phyloP scores from a whole-genome alignment of 2,113 vertebrate genomes.

The Himantopus leucocephalus region DNA sequence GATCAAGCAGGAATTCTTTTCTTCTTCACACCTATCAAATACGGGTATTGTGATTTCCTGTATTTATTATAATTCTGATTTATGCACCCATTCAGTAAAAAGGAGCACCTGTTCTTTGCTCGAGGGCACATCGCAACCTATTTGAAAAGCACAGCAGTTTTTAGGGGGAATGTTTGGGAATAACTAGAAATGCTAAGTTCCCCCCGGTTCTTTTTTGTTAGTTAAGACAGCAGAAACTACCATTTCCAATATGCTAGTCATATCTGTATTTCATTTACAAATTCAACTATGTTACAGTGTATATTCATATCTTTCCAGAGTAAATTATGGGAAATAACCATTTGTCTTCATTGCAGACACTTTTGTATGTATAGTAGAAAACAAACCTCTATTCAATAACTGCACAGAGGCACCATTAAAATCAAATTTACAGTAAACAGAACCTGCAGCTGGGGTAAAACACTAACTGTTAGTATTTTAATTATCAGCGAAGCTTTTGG shows the following conservation, averaged over 20 bases:
- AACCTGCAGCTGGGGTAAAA: constrained; percentile 81
- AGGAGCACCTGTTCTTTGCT: constrained; percentile 55
- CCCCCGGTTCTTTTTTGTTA: constrained; percentile 22
- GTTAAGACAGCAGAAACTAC: constrained; percentile 39
- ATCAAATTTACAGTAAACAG: constrained; percentile 83
- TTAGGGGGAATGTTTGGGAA: background rate
- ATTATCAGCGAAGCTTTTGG: constrained; percentile 79
- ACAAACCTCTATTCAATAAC: constrained; percentile 72
- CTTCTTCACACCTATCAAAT: background rate
- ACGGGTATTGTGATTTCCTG: background rate
- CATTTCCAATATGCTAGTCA: background rate
- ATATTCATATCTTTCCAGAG: constrained; percentile 57
- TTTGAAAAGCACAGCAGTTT: constrained; percentile 30
- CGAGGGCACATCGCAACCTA: background rate
- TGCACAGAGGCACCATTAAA: constrained; percentile 79
- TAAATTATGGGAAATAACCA: constrained; percentile 65
- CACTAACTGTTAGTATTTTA: constrained; percentile 84
- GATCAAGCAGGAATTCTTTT: constrained; percentile 36
- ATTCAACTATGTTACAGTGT: constrained; percentile 4
- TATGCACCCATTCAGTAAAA: constrained; percentile 26
- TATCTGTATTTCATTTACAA: constrained; percentile 51
- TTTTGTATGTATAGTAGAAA: constrained; percentile 70
- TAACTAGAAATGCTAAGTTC: background rate
- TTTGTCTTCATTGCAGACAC: constrained; percentile 75
- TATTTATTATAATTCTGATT: constrained; percentile 55